These are phyloP conservation scores for Nesidiocoris tenuis DNA, from an alignment of 2,888 invertebrate genomes.

Conservation along the genomic window DNA sequence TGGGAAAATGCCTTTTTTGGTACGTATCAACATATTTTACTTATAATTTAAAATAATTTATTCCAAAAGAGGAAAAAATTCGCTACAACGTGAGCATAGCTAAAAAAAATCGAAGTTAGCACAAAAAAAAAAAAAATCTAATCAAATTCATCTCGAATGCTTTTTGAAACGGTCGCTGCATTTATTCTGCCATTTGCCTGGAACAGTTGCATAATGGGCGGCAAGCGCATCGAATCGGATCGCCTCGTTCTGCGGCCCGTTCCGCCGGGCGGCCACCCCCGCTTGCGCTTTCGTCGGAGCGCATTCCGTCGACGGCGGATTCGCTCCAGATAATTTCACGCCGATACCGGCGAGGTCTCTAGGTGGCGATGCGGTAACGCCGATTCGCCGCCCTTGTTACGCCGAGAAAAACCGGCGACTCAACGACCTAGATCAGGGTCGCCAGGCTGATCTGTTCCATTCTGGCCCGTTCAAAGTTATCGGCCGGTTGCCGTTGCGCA, in stretches of 20 bases:
- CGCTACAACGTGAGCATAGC: too few relatives aligned
- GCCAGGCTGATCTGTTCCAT: conserved; percentile 1
- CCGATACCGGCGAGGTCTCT: conserved; percentile 7
- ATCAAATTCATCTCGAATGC: too few relatives aligned
- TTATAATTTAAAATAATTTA: too few relatives aligned
- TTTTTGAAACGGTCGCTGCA: too few relatives aligned
- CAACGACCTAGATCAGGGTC: conserved; percentile 29
- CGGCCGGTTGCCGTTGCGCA: neutral
- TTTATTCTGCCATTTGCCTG: too few relatives aligned
- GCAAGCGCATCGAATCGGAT: neutral
- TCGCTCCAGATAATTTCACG: conserved; percentile 42
- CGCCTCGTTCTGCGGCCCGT: neutral
- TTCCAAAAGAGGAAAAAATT: too few relatives aligned
- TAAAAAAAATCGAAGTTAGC: too few relatives aligned
- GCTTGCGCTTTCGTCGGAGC: neutral
- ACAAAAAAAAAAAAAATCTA: too few relatives aligned
- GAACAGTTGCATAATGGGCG: neutral
- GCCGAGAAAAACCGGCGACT: neutral
- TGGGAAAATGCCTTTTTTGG: too few relatives aligned
- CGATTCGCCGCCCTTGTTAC: conserved; percentile 26
- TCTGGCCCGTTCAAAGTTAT: neutral
- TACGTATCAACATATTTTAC: too few relatives aligned
- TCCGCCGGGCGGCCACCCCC: neutral
- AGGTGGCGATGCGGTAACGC: conserved; percentile 25
- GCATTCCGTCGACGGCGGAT: conserved; percentile 19